These are phyloP conservation scores for Eledona agricola DNA, from an alignment of 2,888 invertebrate species.

Conservation along the genomic window DNA sequence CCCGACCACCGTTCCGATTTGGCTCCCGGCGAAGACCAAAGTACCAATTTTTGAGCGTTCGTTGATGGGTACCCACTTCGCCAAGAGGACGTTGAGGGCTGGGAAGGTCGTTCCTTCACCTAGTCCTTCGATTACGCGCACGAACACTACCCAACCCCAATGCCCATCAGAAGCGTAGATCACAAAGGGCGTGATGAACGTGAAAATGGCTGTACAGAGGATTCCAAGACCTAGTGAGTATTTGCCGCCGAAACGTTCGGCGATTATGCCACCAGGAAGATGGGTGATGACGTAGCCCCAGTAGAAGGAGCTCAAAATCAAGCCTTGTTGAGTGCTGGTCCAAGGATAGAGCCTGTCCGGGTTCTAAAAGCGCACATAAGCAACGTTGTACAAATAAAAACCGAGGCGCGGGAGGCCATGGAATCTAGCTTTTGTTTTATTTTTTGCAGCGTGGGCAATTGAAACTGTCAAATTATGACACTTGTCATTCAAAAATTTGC, in stretches of 20 bases:
- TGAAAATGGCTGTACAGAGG: slow-evolving; percentile 83
- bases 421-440: too few relatives aligned
- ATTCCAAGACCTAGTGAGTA: slow-evolving; percentile 84
- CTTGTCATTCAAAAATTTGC: too few relatives aligned
- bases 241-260: slow-evolving; percentile 86
- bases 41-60: slow-evolving; percentile 83
- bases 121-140: slow-evolving; percentile 81
- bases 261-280: slow-evolving; percentile 81
- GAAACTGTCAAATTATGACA: too few relatives aligned
- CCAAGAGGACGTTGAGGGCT: slow-evolving; percentile 81
- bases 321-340: slow-evolving; percentile 67
- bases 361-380: too few relatives aligned
- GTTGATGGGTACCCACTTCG: slow-evolving; percentile 81
- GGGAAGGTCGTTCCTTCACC: slow-evolving; percentile 88
- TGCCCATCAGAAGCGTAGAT: slow-evolving; percentile 71
- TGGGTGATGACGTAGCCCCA: slow-evolving; percentile 87
- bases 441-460: too few relatives aligned
- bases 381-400: too few relatives aligned
- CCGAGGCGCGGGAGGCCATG: too few relatives aligned
- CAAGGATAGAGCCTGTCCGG: slow-evolving; percentile 39
- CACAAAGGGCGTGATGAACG: slow-evolving; percentile 80
- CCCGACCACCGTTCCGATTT: slow-evolving; percentile 71
- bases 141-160: slow-evolving; percentile 71
- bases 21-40: slow-evolving; percentile 81
- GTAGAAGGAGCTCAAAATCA: slow-evolving; percentile 83